Evolutionary conservation across 2,888 invertebrate species (phyloP).

Genomic region (Polylopha cassiicola): DNA sequence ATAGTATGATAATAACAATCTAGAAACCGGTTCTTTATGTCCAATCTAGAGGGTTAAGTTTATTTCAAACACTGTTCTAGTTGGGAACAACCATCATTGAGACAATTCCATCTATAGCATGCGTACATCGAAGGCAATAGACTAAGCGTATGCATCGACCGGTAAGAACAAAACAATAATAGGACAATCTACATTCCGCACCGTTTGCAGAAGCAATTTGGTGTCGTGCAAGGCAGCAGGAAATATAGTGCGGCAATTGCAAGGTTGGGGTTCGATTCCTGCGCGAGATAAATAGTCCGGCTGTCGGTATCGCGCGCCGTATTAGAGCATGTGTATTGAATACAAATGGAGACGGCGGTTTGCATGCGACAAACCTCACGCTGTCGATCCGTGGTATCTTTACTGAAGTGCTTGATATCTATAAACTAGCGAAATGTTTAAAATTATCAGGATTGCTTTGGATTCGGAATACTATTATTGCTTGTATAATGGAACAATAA

Average conservation of each 20-base stretch:
- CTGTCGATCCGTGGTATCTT: too few relatives aligned
- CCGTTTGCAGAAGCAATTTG: slow-evolving; percentile 67
- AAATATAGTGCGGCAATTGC: slow-evolving; percentile 55
- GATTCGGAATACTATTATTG: too few relatives aligned
- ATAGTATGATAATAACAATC: too few relatives aligned
- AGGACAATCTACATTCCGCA: slow-evolving; percentile 64
- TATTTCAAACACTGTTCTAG: too few relatives aligned
- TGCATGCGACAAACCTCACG: slow-evolving; percentile 17
- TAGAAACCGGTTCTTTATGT: too few relatives aligned
- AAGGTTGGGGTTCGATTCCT: slow-evolving; percentile 58
- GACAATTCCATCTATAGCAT: too few relatives aligned
- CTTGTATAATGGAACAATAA: too few relatives aligned
- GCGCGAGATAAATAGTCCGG: slow-evolving; percentile 57
- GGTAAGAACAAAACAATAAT: slow-evolving; percentile 51
- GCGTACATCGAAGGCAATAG: not conserved
- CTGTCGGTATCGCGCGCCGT: slow-evolving; percentile 62
- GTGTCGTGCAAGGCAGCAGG: slow-evolving; percentile 61
- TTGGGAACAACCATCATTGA: too few relatives aligned
- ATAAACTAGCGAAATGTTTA: too few relatives aligned
- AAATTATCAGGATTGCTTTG: too few relatives aligned
- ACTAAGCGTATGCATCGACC: slow-evolving; percentile 9
- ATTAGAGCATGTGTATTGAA: slow-evolving; percentile 67
- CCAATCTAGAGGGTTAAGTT: too few relatives aligned
- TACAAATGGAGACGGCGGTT: slow-evolving; percentile 55
- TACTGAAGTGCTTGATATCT: too few relatives aligned